Percentiles rank a stretch among this genome's conserved stretches.
phyloP scores from a whole-genome alignment of 2,888 invertebrate genomes.

The Eupsilia transversa region DNA sequence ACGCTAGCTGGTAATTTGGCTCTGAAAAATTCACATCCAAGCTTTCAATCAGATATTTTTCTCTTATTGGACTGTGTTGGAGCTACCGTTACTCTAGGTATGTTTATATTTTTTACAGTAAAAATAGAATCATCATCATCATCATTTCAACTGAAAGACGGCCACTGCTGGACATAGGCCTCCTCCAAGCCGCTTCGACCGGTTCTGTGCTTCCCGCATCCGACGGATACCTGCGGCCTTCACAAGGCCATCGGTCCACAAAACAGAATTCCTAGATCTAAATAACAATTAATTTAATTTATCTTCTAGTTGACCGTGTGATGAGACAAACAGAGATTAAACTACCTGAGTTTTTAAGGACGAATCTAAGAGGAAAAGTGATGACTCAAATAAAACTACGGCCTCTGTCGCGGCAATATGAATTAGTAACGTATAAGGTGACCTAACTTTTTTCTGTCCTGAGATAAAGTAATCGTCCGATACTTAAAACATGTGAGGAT shows the following conservation, averaged over 20 bases:
- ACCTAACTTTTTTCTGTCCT: too few relatives aligned
- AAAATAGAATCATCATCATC: too few relatives aligned
- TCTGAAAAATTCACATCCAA: slow-evolving; percentile 90
- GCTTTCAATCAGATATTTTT: slow-evolving; percentile 92
- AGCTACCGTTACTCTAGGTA: slow-evolving; percentile 86
- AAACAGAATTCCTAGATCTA: too few relatives aligned
- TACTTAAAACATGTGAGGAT: too few relatives aligned
- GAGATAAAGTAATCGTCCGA: too few relatives aligned
- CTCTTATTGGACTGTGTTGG: slow-evolving; percentile 89
- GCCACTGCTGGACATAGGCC: too few relatives aligned
- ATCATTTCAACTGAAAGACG: too few relatives aligned
- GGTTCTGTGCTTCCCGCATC: too few relatives aligned
- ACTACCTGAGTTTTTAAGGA: slow-evolving; percentile 88
- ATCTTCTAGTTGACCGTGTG: slow-evolving; percentile 66
- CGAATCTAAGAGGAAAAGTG: slow-evolving; percentile 91
- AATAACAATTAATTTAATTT: too few relatives aligned
- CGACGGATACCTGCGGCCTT: too few relatives aligned
- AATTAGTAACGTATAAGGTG: slow-evolving; percentile 75
- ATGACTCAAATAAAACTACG: slow-evolving; percentile 91
- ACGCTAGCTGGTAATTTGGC: slow-evolving; percentile 92
- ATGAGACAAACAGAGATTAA: slow-evolving; percentile 67
- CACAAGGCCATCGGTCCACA: too few relatives aligned
- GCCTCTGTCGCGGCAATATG: slow-evolving; percentile 76
- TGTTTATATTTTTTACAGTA: neutral
- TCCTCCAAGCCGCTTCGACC: too few relatives aligned